Conservation (phyloP, 2,888 invertebrate genomes). For the Macrophya annulata region DNA sequence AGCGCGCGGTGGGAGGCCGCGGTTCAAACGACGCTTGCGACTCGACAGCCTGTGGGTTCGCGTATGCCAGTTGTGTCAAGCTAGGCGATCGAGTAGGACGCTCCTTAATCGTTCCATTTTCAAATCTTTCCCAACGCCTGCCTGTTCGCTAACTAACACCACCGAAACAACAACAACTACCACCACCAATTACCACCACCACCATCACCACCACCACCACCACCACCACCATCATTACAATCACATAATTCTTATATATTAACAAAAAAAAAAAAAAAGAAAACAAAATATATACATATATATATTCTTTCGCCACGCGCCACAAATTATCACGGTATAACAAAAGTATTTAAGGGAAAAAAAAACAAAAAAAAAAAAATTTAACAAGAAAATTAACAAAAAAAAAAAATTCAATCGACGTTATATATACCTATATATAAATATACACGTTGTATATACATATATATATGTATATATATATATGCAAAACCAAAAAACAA, state of each 20-base stretch:
- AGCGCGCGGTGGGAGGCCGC: slow-evolving; percentile 64
- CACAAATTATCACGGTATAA: slow-evolving; percentile 24
- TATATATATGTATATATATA: slow-evolving; percentile 28
- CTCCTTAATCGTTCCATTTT: slow-evolving; percentile 77
- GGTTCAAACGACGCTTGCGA: slow-evolving; percentile 64
- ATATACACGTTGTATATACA: not conserved
- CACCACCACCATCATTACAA: slow-evolving; percentile 33
- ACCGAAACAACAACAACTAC: slow-evolving; percentile 39
- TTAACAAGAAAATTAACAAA: not conserved
- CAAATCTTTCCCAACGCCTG: slow-evolving; percentile 69
- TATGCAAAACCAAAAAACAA: slow-evolving; percentile 39
- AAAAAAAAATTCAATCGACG: not conserved
- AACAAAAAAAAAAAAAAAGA: slow-evolving; percentile 41
- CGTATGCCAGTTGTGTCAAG: slow-evolving; percentile 78
- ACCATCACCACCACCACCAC: slow-evolving; percentile 21
- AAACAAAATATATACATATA: slow-evolving; percentile 38
- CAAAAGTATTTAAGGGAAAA: not conserved
- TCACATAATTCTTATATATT: slow-evolving; percentile 20
- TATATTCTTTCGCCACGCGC: slow-evolving; percentile 46
- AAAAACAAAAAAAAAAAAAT: not conserved
- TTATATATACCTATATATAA: not conserved
- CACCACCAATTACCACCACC: slow-evolving; percentile 29
- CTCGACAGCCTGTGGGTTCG: slow-evolving; percentile 65
- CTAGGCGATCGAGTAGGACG: slow-evolving; percentile 79
- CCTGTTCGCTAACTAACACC: slow-evolving; percentile 65